These are phyloP conservation scores for Vireo griseus DNA, from an alignment of 2,797 vertebrate species.

Conservation along the genomic window DNA sequence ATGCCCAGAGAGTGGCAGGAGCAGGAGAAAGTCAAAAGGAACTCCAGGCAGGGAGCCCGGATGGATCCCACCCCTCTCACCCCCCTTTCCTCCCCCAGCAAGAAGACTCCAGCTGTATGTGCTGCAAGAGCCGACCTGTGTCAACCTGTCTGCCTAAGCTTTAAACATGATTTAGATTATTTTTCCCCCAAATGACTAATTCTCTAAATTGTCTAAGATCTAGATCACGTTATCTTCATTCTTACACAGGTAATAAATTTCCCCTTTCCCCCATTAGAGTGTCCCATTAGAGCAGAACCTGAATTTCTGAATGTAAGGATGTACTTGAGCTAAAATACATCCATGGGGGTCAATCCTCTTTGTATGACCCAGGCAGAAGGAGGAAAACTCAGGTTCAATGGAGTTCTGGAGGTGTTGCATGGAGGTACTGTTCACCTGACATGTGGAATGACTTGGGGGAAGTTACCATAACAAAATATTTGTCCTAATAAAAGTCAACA, in stretches of 20 bases:
- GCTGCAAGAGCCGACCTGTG: background rate
- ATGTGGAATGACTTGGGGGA: background rate
- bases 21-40: background rate
- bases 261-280: background rate
- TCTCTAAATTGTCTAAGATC: background rate
- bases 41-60: background rate
- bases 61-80: background rate
- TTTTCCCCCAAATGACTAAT: accelerated
- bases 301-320: background rate
- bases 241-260: background rate
- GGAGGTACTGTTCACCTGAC: background rate
- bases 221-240: background rate
- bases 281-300: background rate
- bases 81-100: background rate
- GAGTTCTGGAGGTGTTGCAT: background rate
- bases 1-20: background rate
- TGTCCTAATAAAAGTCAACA: background rate
- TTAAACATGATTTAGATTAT: background rate
- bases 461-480: background rate
- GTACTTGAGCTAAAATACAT: background rate
- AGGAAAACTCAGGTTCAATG: background rate
- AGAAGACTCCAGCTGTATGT: background rate
- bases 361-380: background rate
- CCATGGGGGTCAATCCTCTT: background rate
- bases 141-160: background rate